Base-by-base conservation (phyloP, 2,113 vertebrate genomes). In the Corydoras sp. region DNA sequence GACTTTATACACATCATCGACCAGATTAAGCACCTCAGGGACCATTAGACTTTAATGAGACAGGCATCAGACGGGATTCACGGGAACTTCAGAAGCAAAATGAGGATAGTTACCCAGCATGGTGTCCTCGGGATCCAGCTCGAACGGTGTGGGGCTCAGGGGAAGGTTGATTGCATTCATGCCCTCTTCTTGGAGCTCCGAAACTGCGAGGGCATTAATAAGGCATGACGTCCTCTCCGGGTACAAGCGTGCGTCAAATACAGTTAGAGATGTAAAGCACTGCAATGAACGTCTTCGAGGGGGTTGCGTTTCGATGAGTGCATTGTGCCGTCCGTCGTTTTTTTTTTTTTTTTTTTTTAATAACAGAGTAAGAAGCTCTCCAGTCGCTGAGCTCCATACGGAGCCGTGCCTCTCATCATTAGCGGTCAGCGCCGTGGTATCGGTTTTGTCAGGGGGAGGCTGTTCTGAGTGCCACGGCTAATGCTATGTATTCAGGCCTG, bases 101-200 rank as follows among this genome's bases (percentile, higher is more conserved):
- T 60, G 43, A 12, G 56, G 32, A n/a, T 65, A 49, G 35, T 90
- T 92, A 94, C 93, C 93, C 77, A 95, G 87, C 92, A 95, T 92
- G 15, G 92, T 94, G 83, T 95, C 93, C 81, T 94, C 93, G 0
- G 92, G 93, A 81, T 94, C 92, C 82, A 95, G 83, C 82, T 94
- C 93, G 0, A 94, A 93, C 62, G 92, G 90, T 76, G 92, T 93
- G 8, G 93, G 93, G 74, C 89, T 92, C 74, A 95, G 92, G 35
- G 93, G 93, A 79, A 94, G 87, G 81, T 95, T 95, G 85, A 95
- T 95, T 82, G 93, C 93, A 62, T 94, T 95, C 83, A 93, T 95
- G 79, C 93, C 93, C 85, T 95, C 93, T 81, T 95, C 93, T 81
- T 95, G 93, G 76, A 95, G 90, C 82, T 95, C 93, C 3, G 93